Conservation (phyloP, 2,888 invertebrate species). For the Leptopterna dolabrata region DNA sequence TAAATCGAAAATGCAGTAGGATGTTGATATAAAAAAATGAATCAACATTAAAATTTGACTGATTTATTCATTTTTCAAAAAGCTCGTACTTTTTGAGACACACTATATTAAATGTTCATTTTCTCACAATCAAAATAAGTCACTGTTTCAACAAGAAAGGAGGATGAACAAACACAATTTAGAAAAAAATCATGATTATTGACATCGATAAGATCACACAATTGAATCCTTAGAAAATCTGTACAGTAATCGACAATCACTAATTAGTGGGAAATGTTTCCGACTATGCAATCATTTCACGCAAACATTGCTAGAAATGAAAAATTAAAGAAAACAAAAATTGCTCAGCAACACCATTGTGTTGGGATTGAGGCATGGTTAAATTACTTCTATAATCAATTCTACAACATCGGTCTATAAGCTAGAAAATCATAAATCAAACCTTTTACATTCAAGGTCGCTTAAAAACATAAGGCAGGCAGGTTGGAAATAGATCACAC, state of each 20-base stretch:
- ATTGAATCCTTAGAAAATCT: slow-evolving; percentile 49
- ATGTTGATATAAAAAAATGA: no score
- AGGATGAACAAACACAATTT: not conserved
- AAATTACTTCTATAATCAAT: slow-evolving; percentile 27
- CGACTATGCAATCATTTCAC: not conserved
- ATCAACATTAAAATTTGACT: no score
- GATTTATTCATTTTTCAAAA: no score
- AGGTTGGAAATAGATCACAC: not conserved
- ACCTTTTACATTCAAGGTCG: not conserved
- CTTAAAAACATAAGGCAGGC: slow-evolving; percentile 23
- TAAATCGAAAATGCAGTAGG: no score
- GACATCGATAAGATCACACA: slow-evolving; percentile 49
- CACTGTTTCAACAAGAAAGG: not conserved
- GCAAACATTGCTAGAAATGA: not conserved
- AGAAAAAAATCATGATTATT: slow-evolving; percentile 33
- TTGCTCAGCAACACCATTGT: not conserved
- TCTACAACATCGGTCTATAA: slow-evolving; percentile 19
- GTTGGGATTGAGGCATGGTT: not conserved
- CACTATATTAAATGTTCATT: no score
- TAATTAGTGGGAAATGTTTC: slow-evolving; percentile 1
- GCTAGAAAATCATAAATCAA: slow-evolving; percentile 9
- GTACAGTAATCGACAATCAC: slow-evolving; percentile 43
- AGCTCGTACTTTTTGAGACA: no score
- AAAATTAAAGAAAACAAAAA: not conserved
- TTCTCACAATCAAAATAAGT: no score